Evolutionary conservation across 2,113 vertebrate genomes (phyloP).

Genomic region (Leptobrachium ailaonicum): DNA sequence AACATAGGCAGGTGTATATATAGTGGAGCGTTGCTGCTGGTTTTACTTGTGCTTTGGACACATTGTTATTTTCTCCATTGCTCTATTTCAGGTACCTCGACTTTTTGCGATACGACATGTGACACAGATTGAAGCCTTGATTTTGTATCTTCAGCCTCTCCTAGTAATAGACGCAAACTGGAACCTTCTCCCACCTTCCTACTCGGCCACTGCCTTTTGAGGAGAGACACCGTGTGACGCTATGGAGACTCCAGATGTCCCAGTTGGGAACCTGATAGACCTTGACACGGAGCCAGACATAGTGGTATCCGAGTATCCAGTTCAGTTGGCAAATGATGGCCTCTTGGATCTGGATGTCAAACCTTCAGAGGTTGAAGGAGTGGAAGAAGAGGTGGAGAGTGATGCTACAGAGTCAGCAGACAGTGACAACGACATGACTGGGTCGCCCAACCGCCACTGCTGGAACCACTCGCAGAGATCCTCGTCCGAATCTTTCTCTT

Average conservation of each 20-base stretch:
- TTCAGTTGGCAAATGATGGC: slow-evolving; percentile 48
- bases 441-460: slow-evolving; percentile 61
- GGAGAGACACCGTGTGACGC: background rate
- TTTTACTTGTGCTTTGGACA: no score
- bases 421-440: slow-evolving; percentile 84
- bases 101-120: background rate
- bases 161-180: background rate
- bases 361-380: slow-evolving; percentile 19
- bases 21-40: no score
- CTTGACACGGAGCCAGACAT: slow-evolving; percentile 64
- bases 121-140: background rate
- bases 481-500: slow-evolving; percentile 85
- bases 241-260: slow-evolving; percentile 77
- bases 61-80: background rate
- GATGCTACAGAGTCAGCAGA: slow-evolving; percentile 91
- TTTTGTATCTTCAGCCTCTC: background rate
- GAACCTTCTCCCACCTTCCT: background rate
- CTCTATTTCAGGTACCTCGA: slow-evolving; percentile 3
- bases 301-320: slow-evolving; percentile 41
- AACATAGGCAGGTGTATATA: no score
- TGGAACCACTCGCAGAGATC: slow-evolving; percentile 76
- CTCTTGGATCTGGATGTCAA: slow-evolving; percentile 24
- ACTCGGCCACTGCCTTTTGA: background rate
- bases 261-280: slow-evolving; percentile 82
- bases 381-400: slow-evolving; percentile 73